Conservation (phyloP, 37 sponge, comb jelly and placozoan species). For the Oopsacas minuta region DNA sequence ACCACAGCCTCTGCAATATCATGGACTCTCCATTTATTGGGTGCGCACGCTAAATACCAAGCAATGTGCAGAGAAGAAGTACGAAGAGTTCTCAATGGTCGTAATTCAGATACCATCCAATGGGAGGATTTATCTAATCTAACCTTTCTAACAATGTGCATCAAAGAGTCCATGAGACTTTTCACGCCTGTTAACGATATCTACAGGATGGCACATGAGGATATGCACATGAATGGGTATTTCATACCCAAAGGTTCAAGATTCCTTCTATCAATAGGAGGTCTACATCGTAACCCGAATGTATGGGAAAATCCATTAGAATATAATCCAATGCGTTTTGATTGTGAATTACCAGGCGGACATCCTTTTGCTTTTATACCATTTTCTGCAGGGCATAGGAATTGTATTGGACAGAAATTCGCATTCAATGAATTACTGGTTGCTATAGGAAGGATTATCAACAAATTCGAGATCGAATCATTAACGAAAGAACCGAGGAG, state of each 20-base stretch:
- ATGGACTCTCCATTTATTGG: not conserved
- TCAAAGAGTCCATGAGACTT: not conserved
- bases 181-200: not conserved
- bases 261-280: not conserved
- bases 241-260: not conserved
- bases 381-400: constrained; percentile 1
- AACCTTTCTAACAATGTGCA: not conserved
- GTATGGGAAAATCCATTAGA: not conserved
- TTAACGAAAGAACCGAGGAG: not conserved
- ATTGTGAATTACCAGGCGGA: not conserved
- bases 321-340: not conserved
- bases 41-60: not conserved
- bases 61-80: not conserved
- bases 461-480: not conserved
- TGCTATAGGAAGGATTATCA: not conserved
- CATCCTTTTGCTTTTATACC: constrained; percentile 16
- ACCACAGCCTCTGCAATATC: not conserved
- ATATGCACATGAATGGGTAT: not conserved
- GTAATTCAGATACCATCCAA: not conserved
- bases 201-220: not conserved
- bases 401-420: constrained; percentile 19
- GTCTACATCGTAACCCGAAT: not conserved
- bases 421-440: not conserved
- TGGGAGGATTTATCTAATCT: not conserved
- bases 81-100: not conserved